Base-by-base conservation (phyloP, 2,797 vertebrate genomes). In the Myotis daubentonii region DNA sequence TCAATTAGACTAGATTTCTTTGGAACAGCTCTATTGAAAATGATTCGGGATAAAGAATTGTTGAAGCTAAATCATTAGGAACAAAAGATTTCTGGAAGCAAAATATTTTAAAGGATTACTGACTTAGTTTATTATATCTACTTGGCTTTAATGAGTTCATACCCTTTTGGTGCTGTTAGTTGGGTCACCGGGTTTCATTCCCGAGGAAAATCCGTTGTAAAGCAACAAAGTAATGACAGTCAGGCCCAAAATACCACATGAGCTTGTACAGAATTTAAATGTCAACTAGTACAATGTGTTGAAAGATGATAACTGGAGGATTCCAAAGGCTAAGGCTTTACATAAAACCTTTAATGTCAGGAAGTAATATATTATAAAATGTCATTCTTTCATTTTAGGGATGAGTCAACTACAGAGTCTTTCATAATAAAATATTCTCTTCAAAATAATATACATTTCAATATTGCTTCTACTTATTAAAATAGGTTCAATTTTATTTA, bases 161-260 rank as follows among this genome's bases (percentile, higher is more conserved):
- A 7, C 4, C 74, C 38, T 94, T 68, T 47, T 66, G 81, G 82
- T 92, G 13, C 20, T 92, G 1, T 92, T 94, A 84, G 12, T 82
- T 51, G n/a, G 33, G 86, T 97, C 90, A 96, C n/a, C 33, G 65
- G 22, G 23, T 57, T 89, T 84, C 82, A 92, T 93, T 95, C 38
- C 10, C 89, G 65, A 91, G 87, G 81, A 95, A 93, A 96, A 94
- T 85, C 51, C 84, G 72, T 62, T 92, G 9, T 70, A 55, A 94
- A 51, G 76, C 22, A 22, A 3, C 68, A 38, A 68, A 57, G 17
- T 3, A 36, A 60, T 47, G n/a, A 76, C 12, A 87, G 4, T 72
- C 22, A 86, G 74, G 33, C 47, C 3, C 70, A 65, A 88, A 95
- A 92, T 65, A 28, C 3, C 38, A 86, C 25, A 72, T 15, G 10